Evolutionary conservation across 2,113 vertebrate genomes (phyloP).

Genomic region (Stigmatopora argus): DNA sequence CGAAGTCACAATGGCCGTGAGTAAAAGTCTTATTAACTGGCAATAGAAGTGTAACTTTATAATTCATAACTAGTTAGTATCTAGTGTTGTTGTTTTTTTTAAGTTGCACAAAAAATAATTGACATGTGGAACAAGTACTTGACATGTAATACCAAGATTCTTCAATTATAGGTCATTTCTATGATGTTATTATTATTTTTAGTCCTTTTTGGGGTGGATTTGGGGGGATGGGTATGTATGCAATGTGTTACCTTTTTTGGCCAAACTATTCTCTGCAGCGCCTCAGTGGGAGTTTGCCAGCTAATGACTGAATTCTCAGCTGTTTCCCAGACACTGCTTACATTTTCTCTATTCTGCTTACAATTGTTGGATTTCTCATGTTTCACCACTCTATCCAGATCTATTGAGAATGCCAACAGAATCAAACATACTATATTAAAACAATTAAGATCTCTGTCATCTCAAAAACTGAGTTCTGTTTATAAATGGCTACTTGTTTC

Average conservation of each 20-base stretch:
- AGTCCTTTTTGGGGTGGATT: no score
- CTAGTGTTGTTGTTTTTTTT: neutral
- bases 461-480: constrained; percentile 22
- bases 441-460: constrained; percentile 6
- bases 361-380: neutral
- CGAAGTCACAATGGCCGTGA: constrained; percentile 52
- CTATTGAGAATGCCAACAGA: neutral
- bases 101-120: constrained; percentile 3
- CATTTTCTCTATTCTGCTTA: neutral
- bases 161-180: neutral
- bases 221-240: neutral
- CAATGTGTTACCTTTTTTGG: constrained; percentile 53
- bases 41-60: neutral
- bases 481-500: constrained; percentile 11
- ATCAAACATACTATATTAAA: constrained; percentile 2
- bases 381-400: neutral
- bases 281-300: neutral
- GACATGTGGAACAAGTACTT: neutral
- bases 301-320: neutral
- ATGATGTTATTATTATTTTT: neutral
- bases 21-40: constrained; percentile 14
- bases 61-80: neutral
- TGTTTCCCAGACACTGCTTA: neutral
- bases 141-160: neutral
- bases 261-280: constrained; percentile 38